phyloP scores from a whole-genome alignment of 2,797 vertebrate species.

The Apodemus agrarius region DNA sequence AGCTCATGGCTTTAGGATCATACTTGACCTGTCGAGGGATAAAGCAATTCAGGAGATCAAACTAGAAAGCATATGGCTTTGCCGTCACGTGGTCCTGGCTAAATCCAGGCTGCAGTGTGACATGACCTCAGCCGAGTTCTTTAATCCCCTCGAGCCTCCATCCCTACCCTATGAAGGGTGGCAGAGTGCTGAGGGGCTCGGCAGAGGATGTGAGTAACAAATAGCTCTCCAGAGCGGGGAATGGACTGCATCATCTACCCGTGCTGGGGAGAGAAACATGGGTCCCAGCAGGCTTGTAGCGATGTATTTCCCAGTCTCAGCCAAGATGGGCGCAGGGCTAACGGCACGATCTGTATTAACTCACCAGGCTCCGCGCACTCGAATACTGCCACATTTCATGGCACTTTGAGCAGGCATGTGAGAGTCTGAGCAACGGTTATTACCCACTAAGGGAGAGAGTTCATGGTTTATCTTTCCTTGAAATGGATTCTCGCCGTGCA shows the following conservation, averaged over 20 bases:
- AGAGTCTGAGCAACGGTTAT: background rate
- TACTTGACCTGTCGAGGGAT: rapidly evolving
- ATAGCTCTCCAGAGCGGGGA: background rate
- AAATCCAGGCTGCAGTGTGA: background rate
- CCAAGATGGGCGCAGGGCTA: background rate
- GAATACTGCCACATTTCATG: background rate
- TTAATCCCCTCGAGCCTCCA: background rate
- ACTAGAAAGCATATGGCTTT: background rate
- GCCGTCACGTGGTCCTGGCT: background rate
- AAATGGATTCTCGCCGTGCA: background rate
- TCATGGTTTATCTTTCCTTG: background rate
- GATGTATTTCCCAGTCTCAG: rapidly evolving
- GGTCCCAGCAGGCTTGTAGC: too few relatives aligned
- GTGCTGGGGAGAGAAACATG: background rate
- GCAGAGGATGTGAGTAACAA: background rate
- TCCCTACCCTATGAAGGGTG: background rate
- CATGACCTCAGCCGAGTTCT: background rate
- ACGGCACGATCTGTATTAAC: background rate
- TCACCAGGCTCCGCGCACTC: background rate
- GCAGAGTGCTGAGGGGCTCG: background rate
- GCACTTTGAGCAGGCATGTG: background rate
- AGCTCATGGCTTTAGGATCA: background rate
- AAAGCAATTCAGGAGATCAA: background rate
- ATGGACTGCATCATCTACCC: background rate
- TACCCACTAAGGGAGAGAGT: background rate